Evolutionary conservation across 2,113 vertebrate species (phyloP).

Genomic region (Haliaeetus leucogaster): DNA sequence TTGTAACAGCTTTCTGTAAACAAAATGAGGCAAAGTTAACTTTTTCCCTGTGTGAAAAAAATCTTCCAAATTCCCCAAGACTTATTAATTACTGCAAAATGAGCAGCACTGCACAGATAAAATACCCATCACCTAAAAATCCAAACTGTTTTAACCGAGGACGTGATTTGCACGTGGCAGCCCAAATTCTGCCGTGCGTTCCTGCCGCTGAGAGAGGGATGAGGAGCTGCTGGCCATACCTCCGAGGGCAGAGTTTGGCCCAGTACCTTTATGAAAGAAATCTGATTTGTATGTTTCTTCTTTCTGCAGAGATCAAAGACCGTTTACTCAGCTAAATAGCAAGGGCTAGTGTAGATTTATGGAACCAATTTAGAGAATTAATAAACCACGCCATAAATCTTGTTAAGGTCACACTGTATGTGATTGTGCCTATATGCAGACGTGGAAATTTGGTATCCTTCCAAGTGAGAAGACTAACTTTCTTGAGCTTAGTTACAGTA

Average conservation of each 20-base stretch:
- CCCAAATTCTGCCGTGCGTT: neutral
- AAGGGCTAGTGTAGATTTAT: constrained; percentile 62
- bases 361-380: constrained; percentile 72
- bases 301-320: constrained; percentile 64
- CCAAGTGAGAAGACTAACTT: constrained; percentile 60
- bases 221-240: neutral
- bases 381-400: constrained; percentile 70
- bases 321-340: constrained; percentile 39
- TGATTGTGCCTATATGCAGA: constrained; percentile 56
- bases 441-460: constrained; percentile 67
- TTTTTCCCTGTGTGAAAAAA: neutral
- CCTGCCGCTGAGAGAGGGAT: neutral
- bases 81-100: neutral
- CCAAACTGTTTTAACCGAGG: neutral
- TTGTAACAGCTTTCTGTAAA: neutral
- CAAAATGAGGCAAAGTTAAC: neutral
- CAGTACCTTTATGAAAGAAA: constrained; percentile 52
- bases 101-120: neutral
- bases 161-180: neutral
- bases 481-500: constrained; percentile 62
- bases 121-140: neutral
- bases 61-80: neutral
- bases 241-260: neutral
- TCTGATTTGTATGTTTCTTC: constrained; percentile 63
- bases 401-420: constrained; percentile 63